Percentiles rank a stretch among this genome's conserved stretches.
Conservation (phyloP, 2,113 vertebrate species). For the Anolis carolinensis region DNA sequence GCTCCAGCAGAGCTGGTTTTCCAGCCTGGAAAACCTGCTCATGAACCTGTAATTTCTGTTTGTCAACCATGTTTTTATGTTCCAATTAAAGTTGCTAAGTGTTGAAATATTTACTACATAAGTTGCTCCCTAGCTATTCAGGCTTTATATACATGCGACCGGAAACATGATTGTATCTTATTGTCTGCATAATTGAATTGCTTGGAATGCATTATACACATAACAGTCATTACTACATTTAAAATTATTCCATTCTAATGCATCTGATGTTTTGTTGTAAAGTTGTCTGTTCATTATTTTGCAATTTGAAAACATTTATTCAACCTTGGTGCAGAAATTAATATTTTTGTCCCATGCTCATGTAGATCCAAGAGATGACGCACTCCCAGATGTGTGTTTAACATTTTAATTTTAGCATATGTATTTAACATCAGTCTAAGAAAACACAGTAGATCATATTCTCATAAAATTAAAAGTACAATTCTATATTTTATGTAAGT, state of each 20-base stretch:
- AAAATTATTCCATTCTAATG: background rate
- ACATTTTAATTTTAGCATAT: background rate
- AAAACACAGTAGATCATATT: background rate
- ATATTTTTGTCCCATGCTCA: background rate
- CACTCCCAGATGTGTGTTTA: background rate
- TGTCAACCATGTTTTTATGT: background rate
- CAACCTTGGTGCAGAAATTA: background rate
- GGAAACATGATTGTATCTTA: background rate
- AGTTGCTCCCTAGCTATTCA: background rate
- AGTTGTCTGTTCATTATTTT: background rate
- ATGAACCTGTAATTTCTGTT: background rate
- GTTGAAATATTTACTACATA: background rate
- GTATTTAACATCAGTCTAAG: background rate
- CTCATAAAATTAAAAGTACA: background rate
- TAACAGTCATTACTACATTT: background rate
- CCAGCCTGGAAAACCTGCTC: background rate
- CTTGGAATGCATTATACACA: background rate
- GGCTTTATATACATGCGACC: background rate
- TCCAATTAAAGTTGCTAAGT: background rate
- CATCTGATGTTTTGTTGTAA: background rate
- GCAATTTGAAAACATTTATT: background rate
- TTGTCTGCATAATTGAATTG: background rate
- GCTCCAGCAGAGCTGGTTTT: background rate
- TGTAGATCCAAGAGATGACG: background rate
- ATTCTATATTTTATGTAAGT: background rate